Base-by-base conservation (phyloP, 2,797 vertebrate species). In the Leptatherina wallacei region DNA sequence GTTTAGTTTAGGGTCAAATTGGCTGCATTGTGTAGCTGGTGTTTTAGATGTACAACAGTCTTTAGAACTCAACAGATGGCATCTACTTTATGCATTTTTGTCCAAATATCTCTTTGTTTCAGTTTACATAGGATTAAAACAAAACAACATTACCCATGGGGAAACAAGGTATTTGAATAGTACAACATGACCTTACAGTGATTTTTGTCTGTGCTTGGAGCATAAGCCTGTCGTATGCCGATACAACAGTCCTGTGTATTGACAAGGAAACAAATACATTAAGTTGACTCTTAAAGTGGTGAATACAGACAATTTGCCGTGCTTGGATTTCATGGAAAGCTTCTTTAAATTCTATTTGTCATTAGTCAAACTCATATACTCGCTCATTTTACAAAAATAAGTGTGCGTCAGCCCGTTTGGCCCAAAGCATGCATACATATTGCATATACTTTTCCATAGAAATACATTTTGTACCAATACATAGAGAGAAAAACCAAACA, bases 381-480 rank as follows among this genome's bases (percentile, higher is more conserved):
- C 22, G 47, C 70, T 84, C 65, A 24, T 79, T 27, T 77, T 86
- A 82, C 55, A 75, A 86, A 69, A 71, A 84, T 36, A 61, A 66
- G 71, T 68, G 57, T 72, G 61, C 78, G 52, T 77, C 57, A 81
- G 79, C 73, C 75, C 74, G 71, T 87, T 89, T 80, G 90, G 82
- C 83, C 77, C 73, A 72, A 75, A 77, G 84, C 94, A 95, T 95
- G 94, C 94, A 63, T 94, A 92, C 88, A 94, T 94, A 92, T 91
- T 93, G 88, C 89, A 87, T 89, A 93, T 91, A 92, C 87, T 84
- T 82, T 83, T 85, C 81, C 69, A 85, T 92, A 89, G 90, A 92
- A 93, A 93, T 93, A 90, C 84, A 88, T 90, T 81, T 83, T 57
- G 85, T 91, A 87, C 64, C 60, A 80, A 71, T 81, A 87, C 71